These are phyloP conservation scores for Drosophila tristis DNA, from an alignment of 1,140 invertebrate genomes.

Conservation along the genomic window DNA sequence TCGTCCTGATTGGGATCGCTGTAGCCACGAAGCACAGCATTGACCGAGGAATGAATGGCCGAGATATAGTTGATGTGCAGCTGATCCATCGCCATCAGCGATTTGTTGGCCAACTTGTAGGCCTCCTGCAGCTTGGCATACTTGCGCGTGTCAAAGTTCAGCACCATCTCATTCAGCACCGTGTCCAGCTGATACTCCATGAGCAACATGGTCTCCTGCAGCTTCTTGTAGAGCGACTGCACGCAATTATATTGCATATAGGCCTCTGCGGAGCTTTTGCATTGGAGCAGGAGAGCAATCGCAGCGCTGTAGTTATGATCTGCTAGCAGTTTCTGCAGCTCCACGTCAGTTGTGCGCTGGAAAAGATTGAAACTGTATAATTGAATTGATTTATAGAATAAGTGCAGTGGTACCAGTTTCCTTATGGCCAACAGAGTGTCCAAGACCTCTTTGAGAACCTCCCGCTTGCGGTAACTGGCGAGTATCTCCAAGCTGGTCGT, in stretches of 20 bases:
- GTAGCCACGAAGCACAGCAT: conserved; percentile 90
- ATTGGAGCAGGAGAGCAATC: conserved; percentile 94
- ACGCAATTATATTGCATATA: conserved; percentile 95
- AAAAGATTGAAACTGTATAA: not conserved
- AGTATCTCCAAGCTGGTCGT: conserved; percentile 93
- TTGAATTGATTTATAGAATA: not conserved
- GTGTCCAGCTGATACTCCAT: conserved; percentile 96
- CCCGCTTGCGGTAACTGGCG: conserved; percentile 93
- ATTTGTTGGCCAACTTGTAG: conserved; percentile 93
- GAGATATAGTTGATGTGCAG: conserved; percentile 97
- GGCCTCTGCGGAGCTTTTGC: conserved; percentile 91
- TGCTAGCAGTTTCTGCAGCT: conserved; percentile 91
- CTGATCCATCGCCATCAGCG: conserved; percentile 96
- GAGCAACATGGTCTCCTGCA: conserved; percentile 96
- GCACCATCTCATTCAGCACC: conserved; percentile 91
- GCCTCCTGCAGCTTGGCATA: conserved; percentile 94
- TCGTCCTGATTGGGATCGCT: conserved; percentile 85
- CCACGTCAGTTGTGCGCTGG: conserved; percentile 91
- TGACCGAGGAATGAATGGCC: conserved; percentile 95
- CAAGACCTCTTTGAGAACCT: conserved; percentile 91
- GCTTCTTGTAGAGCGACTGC: conserved; percentile 92
- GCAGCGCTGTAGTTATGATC: conserved; percentile 95
- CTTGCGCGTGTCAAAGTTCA: conserved; percentile 89
- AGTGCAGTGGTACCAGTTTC: conserved; percentile 86
- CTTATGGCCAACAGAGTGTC: conserved; percentile 92